A percentile compares a stretch with the other conserved stretches of the same genome.
Evolutionary conservation across 2,797 vertebrate genomes (phyloP).

Genomic region (Liasis olivaceus): DNA sequence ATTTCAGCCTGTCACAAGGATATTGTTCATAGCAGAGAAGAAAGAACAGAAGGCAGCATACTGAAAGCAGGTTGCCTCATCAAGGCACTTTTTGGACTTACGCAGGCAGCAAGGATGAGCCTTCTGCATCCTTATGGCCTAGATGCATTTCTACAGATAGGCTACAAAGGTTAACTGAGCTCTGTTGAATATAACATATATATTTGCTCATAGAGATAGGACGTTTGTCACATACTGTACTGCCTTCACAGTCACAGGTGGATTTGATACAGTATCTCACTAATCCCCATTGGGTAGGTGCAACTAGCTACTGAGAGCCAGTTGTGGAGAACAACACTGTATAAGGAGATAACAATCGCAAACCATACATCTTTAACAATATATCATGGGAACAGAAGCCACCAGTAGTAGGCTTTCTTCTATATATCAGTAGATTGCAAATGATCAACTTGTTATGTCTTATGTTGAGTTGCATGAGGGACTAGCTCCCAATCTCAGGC

Average conservation of each 20-base stretch:
- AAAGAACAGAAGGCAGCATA: not conserved
- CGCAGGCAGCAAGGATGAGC: not conserved
- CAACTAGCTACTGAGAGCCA: not conserved
- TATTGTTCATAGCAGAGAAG: not conserved
- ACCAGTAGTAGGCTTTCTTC: not conserved
- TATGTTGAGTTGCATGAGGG: not conserved
- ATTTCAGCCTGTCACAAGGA: not conserved
- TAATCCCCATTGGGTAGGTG: not conserved
- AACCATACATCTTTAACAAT: not conserved
- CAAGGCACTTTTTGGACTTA: slow-evolving; percentile 10
- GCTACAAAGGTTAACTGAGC: too few relatives aligned
- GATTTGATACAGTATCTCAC: not conserved
- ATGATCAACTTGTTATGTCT: not conserved
- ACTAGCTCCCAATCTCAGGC: not conserved
- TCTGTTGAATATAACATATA: not conserved
- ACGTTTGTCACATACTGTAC: not conserved
- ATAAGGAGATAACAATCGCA: not conserved
- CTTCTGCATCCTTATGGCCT: not conserved
- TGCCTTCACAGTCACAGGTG: not conserved
- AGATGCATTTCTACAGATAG: not conserved
- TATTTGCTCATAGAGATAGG: not conserved
- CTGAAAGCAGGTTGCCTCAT: slow-evolving; percentile 28
- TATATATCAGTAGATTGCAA: not conserved
- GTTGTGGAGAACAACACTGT: not conserved
- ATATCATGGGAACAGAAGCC: not conserved